Evolutionary conservation across 2,888 invertebrate genomes (phyloP).

Genomic region (Diaperis boleti): DNA sequence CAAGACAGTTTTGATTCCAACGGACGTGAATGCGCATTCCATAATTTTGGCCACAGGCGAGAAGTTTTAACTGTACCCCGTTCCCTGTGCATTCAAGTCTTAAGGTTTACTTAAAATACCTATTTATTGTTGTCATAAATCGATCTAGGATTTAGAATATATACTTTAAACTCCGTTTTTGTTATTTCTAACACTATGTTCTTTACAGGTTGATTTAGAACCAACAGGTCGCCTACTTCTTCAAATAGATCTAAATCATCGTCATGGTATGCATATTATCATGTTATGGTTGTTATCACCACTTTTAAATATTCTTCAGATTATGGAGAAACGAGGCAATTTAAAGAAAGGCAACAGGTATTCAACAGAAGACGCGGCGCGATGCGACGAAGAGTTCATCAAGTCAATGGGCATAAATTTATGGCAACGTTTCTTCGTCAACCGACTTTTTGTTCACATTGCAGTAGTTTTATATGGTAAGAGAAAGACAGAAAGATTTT

Average conservation of each 20-base stretch:
- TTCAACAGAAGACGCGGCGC: conserved; percentile 97
- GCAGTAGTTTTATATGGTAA: conserved; percentile 98
- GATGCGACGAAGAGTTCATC: conserved; percentile 97
- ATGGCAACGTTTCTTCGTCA: conserved; percentile 99
- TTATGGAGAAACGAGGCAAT: conserved; percentile 78
- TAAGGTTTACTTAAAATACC: no score
- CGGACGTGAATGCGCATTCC: no score
- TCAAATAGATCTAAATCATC: conserved; percentile 88
- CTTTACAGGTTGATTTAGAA: conserved; percentile 89
- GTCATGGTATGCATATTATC: conserved; percentile 68
- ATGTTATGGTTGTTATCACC: not conserved
- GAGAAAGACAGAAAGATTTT: conserved; percentile 53
- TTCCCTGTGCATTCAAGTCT: no score
- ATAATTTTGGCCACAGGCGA: no score
- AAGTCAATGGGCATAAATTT: conserved; percentile 99
- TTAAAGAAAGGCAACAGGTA: conserved; percentile 94
- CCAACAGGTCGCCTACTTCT: conserved; percentile 96
- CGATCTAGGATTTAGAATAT: no score
- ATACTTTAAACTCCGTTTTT: no score
- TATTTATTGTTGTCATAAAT: no score
- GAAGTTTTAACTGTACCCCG: no score
- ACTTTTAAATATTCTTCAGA: not conserved
- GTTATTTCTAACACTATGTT: no score
- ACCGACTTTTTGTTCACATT: conserved; percentile 99
- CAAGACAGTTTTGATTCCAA: no score